A percentile compares a stretch with the other conserved stretches of the same genome.
Evolutionary conservation across 2,888 invertebrate genomes (phyloP).

Genomic region (Rhagophthalmus giganteus): DNA sequence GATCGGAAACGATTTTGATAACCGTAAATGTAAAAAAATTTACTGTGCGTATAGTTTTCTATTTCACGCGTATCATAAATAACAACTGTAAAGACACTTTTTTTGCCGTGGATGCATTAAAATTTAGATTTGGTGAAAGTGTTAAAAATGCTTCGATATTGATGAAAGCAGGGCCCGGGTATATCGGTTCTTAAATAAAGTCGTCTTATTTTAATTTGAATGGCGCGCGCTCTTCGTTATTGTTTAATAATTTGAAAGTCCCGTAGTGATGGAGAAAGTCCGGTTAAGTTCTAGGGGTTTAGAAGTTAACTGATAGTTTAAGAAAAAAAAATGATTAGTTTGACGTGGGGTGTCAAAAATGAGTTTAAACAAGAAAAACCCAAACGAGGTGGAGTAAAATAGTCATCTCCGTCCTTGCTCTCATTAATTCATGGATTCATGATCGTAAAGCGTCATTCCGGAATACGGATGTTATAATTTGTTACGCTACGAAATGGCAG

Average conservation of each 20-base stretch:
- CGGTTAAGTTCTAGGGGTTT: no score
- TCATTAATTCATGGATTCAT: constrained; percentile 26
- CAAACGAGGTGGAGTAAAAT: constrained; percentile 14
- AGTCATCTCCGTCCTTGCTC: constrained; percentile 32
- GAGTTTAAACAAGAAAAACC: no score
- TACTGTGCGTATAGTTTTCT: neutral
- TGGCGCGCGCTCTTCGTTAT: no score
- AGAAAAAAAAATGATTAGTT: no score
- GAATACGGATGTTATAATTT: constrained; percentile 43
- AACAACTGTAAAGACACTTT: neutral
- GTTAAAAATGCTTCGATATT: neutral
- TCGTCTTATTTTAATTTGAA: no score
- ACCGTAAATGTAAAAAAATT: neutral
- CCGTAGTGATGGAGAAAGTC: no score
- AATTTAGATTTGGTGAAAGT: neutral
- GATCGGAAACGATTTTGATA: neutral
- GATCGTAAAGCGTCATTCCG: constrained; percentile 37
- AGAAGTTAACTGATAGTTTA: no score
- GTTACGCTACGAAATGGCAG: constrained; percentile 37
- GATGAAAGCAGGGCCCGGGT: no score
- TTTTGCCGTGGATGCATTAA: no score
- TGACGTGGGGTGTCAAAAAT: no score
- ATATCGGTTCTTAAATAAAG: no score
- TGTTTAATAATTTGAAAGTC: constrained; percentile 3
- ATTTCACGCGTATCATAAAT: neutral